These are phyloP conservation scores for Masticophis lateralis DNA, from an alignment of 2,797 vertebrate genomes.

Conservation along the genomic window DNA sequence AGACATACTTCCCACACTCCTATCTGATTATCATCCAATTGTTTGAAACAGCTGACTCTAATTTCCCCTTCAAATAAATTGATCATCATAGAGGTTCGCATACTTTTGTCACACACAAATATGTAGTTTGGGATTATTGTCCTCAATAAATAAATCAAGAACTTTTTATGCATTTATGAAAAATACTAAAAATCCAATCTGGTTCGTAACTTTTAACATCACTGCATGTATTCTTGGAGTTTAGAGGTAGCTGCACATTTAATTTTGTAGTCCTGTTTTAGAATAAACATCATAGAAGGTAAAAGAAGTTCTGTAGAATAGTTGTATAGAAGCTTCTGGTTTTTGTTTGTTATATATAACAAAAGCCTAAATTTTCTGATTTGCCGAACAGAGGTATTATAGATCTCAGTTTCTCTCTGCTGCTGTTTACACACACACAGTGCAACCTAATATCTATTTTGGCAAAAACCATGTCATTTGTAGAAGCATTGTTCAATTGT, in stretches of 20 bases:
- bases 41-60: background rate
- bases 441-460: background rate
- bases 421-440: background rate
- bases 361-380: background rate
- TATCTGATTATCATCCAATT: background rate
- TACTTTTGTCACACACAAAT: background rate
- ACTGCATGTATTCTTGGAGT: background rate
- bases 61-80: background rate
- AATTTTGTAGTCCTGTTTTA: background rate
- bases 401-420: background rate
- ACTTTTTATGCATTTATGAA: background rate
- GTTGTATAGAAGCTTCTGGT: background rate
- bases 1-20: background rate
- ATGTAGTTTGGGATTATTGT: background rate
- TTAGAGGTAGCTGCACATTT: background rate
- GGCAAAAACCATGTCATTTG: background rate
- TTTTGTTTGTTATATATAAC: background rate
- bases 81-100: background rate
- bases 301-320: background rate
- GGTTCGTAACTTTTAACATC: background rate
- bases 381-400: background rate
- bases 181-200: background rate
- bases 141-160: background rate
- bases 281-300: background rate
- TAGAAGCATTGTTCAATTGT: background rate